Evolutionary conservation across 2,888 invertebrate species (phyloP).

Genomic region (Amorpha juglandis): DNA sequence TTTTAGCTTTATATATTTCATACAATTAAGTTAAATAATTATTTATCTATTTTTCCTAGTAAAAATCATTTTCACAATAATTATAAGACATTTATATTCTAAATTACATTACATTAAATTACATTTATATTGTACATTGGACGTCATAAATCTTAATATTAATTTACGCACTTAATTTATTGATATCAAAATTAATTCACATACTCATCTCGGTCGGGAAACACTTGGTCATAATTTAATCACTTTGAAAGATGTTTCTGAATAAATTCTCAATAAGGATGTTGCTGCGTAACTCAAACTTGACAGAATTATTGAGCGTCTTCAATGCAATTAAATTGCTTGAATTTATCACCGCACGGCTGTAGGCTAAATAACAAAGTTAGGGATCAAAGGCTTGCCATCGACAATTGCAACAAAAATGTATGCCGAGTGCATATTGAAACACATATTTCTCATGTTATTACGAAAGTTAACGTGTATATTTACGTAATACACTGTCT

Average conservation of each 20-base stretch:
- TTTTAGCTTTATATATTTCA: neutral
- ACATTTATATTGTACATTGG: too few species aligned
- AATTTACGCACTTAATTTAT: slow-evolving; percentile 6
- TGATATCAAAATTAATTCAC: slow-evolving; percentile 27
- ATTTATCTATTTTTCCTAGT: neutral
- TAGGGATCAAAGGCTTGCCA: slow-evolving; percentile 57
- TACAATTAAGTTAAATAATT: neutral
- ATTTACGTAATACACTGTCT: neutral
- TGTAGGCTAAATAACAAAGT: slow-evolving; percentile 49
- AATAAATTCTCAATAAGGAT: slow-evolving; percentile 51
- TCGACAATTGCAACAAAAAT: slow-evolving; percentile 34
- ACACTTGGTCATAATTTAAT: slow-evolving; percentile 40
- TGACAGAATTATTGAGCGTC: slow-evolving; percentile 57
- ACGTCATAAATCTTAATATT: neutral
- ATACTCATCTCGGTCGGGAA: slow-evolving; percentile 28
- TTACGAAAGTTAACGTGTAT: neutral
- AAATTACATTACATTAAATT: slow-evolving; percentile 5
- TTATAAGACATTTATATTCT: too few species aligned
- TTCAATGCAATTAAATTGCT: slow-evolving; percentile 55
- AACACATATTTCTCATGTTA: slow-evolving; percentile 2
- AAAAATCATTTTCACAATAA: neutral
- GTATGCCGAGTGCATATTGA: neutral
- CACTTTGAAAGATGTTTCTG: slow-evolving; percentile 34
- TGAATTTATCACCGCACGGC: slow-evolving; percentile 53
- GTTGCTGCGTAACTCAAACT: slow-evolving; percentile 46